Base-by-base conservation (phyloP, 2,113 vertebrate species). In the Ptyas mucosa region DNA sequence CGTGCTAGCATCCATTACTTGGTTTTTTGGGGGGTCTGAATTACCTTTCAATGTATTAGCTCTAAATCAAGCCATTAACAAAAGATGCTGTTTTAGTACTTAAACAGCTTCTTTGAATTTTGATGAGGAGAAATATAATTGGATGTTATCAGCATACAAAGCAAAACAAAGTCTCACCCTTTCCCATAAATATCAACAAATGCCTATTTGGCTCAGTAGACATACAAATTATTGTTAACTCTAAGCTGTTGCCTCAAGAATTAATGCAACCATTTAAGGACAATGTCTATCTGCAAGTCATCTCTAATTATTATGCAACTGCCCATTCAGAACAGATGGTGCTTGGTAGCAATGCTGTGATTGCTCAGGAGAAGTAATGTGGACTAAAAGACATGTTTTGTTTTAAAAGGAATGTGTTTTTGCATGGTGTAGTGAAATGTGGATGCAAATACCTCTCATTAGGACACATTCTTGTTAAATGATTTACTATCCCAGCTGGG, bases 151-250 rank as follows among this genome's bases (percentile, higher is more conserved):
- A 21, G 34, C 34, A 20, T 43, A 21, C 90, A 90, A 95, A 93
- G 26, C 23, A 86, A 92, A 86, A 89, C 93, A 94, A 91, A 95
- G 75, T 94, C 96, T 95, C 94, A n/a, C 34, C 24, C 75, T 88
- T 26, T 86, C 15, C 51, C 43, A 69, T n/a, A 94, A 95, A 92
- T 0, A 0, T 92, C 90, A 91, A 94, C 46, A 14, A 95, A 94
- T 91, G 93, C 93, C 94, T 96, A 96, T 92, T 90, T 94, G 95
- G 93, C 95, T 61, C 53, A 93, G 0, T 88, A 92, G 81, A 88
- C 96, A 61, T 87, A 92, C 89, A 93, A 94, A 96, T 96, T 92
- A 92, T 93, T 94, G 81, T 93, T 95, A 93, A 93, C 94, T 0
- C 0, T 94, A 95, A 94, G 85, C 61, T 93, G 93, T 95, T 95